Evolutionary conservation across 2,888 invertebrate genomes (phyloP).

Genomic region (Alitta virens): DNA sequence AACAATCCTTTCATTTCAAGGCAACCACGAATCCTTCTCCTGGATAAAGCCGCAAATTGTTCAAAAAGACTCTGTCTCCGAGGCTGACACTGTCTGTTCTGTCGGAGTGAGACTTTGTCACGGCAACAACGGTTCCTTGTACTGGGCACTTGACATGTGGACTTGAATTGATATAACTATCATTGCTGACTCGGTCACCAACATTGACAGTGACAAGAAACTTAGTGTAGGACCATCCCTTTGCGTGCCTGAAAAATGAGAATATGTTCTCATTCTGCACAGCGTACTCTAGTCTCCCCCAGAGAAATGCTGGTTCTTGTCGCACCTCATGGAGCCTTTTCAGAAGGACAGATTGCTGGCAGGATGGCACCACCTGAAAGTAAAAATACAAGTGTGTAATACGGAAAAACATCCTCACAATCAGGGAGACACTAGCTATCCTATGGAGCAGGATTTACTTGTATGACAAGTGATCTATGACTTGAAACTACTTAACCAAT

Average conservation of each 20-base stretch:
- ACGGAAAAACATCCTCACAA: no score
- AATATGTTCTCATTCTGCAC: conserved; percentile 4
- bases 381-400: no score
- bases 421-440: no score
- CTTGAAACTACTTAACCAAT: no score
- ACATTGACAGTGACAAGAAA: background rate
- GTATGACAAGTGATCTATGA: no score
- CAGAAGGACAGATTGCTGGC: no score
- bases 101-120: background rate
- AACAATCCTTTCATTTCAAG: background rate
- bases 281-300: background rate
- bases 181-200: background rate
- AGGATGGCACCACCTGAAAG: no score
- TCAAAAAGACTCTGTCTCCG: background rate
- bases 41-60: conserved; percentile 1
- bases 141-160: background rate
- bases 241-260: conserved; percentile 2
- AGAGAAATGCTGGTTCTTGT: conserved; percentile 5
- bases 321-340: conserved; percentile 4
- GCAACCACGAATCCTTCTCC: conserved; percentile 9
- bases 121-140: background rate
- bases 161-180: background rate
- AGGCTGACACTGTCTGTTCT: background rate
- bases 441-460: no score
- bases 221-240: background rate